Percentiles rank a stretch among this genome's conserved stretches.
Evolutionary conservation across 2,113 vertebrate species (phyloP).

Genomic region (Halichoeres trimaculatus): DNA sequence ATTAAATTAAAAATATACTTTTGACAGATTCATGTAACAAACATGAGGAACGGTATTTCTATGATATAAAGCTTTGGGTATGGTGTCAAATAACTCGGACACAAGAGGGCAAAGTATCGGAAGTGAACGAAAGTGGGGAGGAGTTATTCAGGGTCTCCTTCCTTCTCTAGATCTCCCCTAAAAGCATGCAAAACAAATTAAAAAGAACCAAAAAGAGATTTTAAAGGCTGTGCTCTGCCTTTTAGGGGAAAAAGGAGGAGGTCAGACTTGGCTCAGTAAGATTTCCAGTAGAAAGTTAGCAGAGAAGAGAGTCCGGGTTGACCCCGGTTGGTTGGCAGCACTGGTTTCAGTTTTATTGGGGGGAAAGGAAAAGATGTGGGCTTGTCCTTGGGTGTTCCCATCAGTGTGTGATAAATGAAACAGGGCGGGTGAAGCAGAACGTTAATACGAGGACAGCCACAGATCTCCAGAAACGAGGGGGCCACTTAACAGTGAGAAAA

Average conservation of each 20-base stretch:
- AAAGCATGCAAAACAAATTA: slow-evolving; percentile 74
- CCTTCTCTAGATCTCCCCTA: slow-evolving; percentile 35
- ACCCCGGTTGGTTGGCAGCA: slow-evolving; percentile 53
- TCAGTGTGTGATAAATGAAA: slow-evolving; percentile 13
- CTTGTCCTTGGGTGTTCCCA: slow-evolving; percentile 14
- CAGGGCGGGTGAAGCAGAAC: slow-evolving; percentile 24
- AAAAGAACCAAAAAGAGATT: slow-evolving; percentile 29
- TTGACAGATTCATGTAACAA: slow-evolving; percentile 99
- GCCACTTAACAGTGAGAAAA: slow-evolving; percentile 56
- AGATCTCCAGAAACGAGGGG: slow-evolving; percentile 23
- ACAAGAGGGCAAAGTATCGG: background rate
- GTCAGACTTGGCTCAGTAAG: slow-evolving; percentile 71
- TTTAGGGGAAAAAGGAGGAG: slow-evolving; percentile 23
- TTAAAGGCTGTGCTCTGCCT: slow-evolving; percentile 46
- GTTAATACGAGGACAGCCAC: slow-evolving; percentile 51
- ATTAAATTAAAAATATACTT: slow-evolving; percentile 99
- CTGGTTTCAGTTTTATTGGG: slow-evolving; percentile 38
- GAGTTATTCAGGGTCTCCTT: slow-evolving; percentile 8
- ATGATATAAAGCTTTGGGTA: slow-evolving; percentile 86
- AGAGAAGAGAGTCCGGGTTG: slow-evolving; percentile 22
- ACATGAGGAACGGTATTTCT: slow-evolving; percentile 97
- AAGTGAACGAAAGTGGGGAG: slow-evolving; percentile 27
- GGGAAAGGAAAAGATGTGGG: background rate
- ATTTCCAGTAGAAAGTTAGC: slow-evolving; percentile 41
- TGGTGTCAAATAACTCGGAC: slow-evolving; percentile 69